Base-by-base conservation (phyloP, 2,113 vertebrate species). In the Labeo catla region DNA sequence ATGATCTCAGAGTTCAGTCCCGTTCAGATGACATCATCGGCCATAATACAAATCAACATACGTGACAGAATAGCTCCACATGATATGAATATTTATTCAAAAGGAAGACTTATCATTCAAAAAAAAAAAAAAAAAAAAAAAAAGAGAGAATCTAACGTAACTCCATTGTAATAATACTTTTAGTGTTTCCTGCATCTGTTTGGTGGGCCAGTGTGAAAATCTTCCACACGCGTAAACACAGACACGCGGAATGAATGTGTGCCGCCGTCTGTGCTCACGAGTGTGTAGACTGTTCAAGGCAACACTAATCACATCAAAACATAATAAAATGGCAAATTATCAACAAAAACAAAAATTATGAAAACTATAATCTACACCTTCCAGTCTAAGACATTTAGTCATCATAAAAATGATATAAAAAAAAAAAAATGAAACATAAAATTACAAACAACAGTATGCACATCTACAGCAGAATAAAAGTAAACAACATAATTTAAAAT, bases 31-130 rank as follows among this genome's bases (percentile, higher is more conserved):
- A 93, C 92, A 92, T 93, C 91, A 91, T 93, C 91, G 88, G 91
- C 87, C 88, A 88, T 89, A 70, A 90, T 90, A 92, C 89, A 93
- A 93, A 93, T 86, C 47, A 92, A 93, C 92, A 91, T 87, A 94
- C 90, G 89, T 89, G 89, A 92, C 90, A 89, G 89, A 84, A 92
- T 88, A 87, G 76, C 91, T 91, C 87, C 88, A 85, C 89, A 89
- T 93, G 93, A 94, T 92, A 94, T 94, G 94, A 91, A 93, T 90
- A 91, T 93, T 94, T 91, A 94, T 94, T 93, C 83, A 91, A 95
- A 95, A 93, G 94, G 95, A 95, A 95, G 94, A 95, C 94, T 94
- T 94, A 54, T 94, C 92, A 93, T 92, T 91, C 16, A 76, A 76
- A 76, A 19, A 50, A 77, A 28, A 87, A 89, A 93, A 93, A 76